Conservation (phyloP, 1,140 invertebrate genomes). For the Leptinotarsa undecemlineata region DNA sequence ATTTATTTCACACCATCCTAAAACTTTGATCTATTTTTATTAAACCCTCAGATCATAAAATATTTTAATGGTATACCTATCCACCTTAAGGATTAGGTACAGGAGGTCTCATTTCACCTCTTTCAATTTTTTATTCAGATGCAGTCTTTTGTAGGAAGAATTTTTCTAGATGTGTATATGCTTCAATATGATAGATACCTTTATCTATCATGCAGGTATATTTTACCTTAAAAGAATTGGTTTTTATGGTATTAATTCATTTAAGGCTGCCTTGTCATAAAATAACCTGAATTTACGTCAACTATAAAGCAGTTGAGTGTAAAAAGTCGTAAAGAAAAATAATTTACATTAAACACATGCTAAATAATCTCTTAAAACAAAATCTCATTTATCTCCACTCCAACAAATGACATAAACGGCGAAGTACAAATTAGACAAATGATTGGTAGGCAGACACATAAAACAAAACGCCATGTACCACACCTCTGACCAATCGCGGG, state of each 20-base stretch:
- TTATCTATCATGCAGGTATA: neutral
- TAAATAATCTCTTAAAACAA: slow-evolving; percentile 54
- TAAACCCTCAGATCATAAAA: too few species aligned
- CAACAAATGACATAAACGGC: slow-evolving; percentile 51
- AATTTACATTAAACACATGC: slow-evolving; percentile 55
- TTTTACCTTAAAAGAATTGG: neutral
- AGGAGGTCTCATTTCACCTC: too few species aligned
- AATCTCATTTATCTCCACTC: slow-evolving; percentile 52
- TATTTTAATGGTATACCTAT: too few species aligned
- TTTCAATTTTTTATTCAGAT: too few species aligned
- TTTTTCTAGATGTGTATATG: too few species aligned
- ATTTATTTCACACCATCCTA: too few species aligned
- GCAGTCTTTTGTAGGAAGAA: too few species aligned
- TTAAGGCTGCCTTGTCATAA: slow-evolving; percentile 38
- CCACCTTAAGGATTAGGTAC: too few species aligned
- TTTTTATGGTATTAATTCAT: neutral
- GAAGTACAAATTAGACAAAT: slow-evolving; percentile 48
- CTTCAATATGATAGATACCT: too few species aligned
- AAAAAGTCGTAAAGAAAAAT: slow-evolving; percentile 51
- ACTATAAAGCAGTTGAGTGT: slow-evolving; percentile 48
- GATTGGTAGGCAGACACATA: slow-evolving; percentile 46
- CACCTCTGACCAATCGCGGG: slow-evolving; percentile 41
- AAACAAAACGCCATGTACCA: slow-evolving; percentile 32
- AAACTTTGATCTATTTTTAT: too few species aligned
- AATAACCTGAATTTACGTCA: slow-evolving; percentile 47